These are phyloP conservation scores for Gorsachius magnificus DNA, from an alignment of 2,797 vertebrate species.

Conservation along the genomic window DNA sequence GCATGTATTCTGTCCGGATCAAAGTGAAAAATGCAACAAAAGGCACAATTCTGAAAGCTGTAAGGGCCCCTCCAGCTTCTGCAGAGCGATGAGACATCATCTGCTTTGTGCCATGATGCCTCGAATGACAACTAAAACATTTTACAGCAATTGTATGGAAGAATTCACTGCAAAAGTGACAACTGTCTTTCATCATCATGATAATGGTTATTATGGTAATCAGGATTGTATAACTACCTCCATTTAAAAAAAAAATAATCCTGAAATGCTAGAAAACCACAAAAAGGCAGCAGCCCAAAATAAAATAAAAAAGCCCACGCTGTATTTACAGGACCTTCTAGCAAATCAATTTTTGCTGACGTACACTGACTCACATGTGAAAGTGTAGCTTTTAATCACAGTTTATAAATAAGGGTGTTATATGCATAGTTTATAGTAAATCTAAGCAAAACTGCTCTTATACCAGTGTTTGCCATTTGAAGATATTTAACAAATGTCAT, in stretches of 20 bases:
- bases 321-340: background rate
- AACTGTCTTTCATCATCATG: background rate
- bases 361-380: background rate
- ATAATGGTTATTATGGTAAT: background rate
- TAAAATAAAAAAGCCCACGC: background rate
- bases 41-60: background rate
- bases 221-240: background rate
- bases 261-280: background rate
- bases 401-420: background rate
- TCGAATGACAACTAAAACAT: background rate
- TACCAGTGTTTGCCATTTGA: background rate
- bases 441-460: background rate
- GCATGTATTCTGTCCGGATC: background rate
- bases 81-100: background rate
- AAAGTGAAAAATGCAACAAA: conserved; percentile 6
- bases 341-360: background rate
- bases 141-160: background rate
- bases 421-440: background rate
- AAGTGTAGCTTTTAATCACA: background rate
- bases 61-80: background rate
- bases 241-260: background rate
- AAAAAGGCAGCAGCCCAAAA: background rate
- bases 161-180: background rate
- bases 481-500: background rate
- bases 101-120: background rate